Evolutionary conservation across 2,888 invertebrate species (phyloP).

Genomic region (Coelinius sp.): DNA sequence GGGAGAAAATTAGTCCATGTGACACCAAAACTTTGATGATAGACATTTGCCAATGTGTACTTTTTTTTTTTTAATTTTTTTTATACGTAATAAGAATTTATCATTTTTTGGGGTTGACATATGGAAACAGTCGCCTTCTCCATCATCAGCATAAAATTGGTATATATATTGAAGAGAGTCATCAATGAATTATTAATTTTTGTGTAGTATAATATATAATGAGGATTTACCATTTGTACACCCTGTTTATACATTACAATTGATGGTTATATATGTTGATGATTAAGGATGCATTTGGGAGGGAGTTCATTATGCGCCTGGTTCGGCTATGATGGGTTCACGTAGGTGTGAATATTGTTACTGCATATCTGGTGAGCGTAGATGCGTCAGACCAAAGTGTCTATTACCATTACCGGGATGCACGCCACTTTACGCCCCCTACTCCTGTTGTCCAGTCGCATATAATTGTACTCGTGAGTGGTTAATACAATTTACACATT

Average conservation of each 20-base stretch:
- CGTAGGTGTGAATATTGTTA: slow-evolving; percentile 90
- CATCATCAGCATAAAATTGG: too few species aligned
- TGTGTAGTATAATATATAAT: too few species aligned
- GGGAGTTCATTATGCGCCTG: slow-evolving; percentile 82
- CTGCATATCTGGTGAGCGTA: slow-evolving; percentile 75
- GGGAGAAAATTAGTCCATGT: not conserved
- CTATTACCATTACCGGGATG: slow-evolving; percentile 83
- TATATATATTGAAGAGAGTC: too few species aligned
- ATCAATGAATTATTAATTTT: too few species aligned
- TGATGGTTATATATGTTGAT: slow-evolving; percentile 44
- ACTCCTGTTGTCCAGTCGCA: slow-evolving; percentile 85
- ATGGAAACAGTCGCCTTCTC: too few species aligned
- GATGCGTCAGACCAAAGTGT: slow-evolving; percentile 86
- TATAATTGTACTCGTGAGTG: slow-evolving; percentile 78
- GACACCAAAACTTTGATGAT: not conserved
- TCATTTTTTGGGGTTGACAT: too few species aligned
- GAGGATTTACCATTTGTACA: not conserved
- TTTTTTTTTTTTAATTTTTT: not conserved
- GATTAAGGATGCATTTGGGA: slow-evolving; percentile 79
- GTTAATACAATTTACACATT: not conserved
- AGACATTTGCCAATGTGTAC: not conserved
- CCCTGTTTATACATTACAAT: not conserved
- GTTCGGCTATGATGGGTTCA: slow-evolving; percentile 86
- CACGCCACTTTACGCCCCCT: slow-evolving; percentile 75
- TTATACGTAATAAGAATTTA: too few species aligned